Percentiles rank a stretch among this genome's conserved stretches.
Conservation (phyloP, 35 echinoderm and acorn worm genomes). For the Ophioderma brevispina region DNA sequence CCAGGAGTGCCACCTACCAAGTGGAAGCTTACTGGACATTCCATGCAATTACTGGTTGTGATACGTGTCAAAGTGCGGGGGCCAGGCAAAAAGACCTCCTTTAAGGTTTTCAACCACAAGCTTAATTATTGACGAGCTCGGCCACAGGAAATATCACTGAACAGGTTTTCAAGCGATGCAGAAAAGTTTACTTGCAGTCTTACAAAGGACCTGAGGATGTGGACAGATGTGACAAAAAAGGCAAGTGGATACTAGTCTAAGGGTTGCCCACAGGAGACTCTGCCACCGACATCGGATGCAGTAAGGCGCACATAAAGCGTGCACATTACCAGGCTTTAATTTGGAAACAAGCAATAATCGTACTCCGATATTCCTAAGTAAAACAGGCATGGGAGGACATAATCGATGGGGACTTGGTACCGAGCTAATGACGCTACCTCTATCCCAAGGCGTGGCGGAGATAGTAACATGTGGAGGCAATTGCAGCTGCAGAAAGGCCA, state of each 20-base stretch:
- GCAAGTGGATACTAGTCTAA: not conserved
- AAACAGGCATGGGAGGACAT: slow-evolving; percentile 25
- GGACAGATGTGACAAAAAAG: slow-evolving; percentile 21
- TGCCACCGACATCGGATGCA: slow-evolving; percentile 20
- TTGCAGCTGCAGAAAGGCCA: not conserved
- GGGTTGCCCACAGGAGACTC: not conserved
- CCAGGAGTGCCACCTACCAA: not conserved
- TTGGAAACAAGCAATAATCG: slow-evolving; percentile 12
- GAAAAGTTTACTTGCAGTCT: slow-evolving; percentile 7
- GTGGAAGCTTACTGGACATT: not conserved
- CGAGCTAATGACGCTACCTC: slow-evolving; percentile 2
- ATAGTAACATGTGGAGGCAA: not conserved
- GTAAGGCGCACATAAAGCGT: slow-evolving; percentile 1
- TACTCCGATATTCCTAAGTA: not conserved
- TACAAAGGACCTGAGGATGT: not conserved
- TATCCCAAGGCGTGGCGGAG: slow-evolving; percentile 1
- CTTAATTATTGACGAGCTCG: not conserved
- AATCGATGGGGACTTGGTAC: not conserved
- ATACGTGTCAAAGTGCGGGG: not conserved
- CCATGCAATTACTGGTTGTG: slow-evolving; percentile 1
- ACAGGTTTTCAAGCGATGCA: not conserved
- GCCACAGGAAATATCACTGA: not conserved
- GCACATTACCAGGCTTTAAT: slow-evolving; percentile 21
- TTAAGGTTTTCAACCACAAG: not conserved
- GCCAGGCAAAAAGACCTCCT: not conserved